phyloP scores from a whole-genome alignment of 2,888 invertebrate species.

The Ptychoptera albimana region DNA sequence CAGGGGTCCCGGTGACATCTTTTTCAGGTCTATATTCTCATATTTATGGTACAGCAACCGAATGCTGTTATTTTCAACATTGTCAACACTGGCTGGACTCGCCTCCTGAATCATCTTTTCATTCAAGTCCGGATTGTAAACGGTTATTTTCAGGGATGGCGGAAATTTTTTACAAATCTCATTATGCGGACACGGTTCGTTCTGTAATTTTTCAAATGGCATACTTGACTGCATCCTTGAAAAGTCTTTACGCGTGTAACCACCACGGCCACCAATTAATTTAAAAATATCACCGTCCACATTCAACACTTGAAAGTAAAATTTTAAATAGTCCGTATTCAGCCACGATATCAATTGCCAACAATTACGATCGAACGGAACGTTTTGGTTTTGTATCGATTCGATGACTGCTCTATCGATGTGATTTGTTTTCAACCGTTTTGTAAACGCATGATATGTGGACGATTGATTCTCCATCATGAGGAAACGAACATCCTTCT shows the following conservation, averaged over 20 bases:
- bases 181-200: too few species aligned
- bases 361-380: conserved; percentile 26
- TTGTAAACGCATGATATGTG: conserved; percentile 24
- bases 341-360: conserved; percentile 28
- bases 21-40: too few species aligned
- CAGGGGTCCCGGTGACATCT: conserved; percentile 21
- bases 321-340: conserved; percentile 23
- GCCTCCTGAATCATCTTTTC: too few species aligned
- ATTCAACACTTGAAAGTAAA: conserved; percentile 24
- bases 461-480: conserved; percentile 30
- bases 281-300: conserved; percentile 19
- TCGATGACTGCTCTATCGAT: conserved; percentile 19
- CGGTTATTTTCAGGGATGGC: too few species aligned
- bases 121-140: too few species aligned
- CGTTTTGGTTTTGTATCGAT: conserved; percentile 17
- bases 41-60: too few species aligned
- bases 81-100: too few species aligned
- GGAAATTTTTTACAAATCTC: too few species aligned
- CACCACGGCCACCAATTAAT: conserved; percentile 23
- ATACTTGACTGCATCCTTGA: conserved; percentile 15
- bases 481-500: conserved; percentile 22
- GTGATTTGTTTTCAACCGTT: conserved; percentile 20
- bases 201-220: not conserved
- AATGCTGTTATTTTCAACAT: too few species aligned
- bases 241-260: conserved; percentile 19